phyloP scores from a whole-genome alignment of 2,888 invertebrate genomes.

The Dexiosoma caninum region DNA sequence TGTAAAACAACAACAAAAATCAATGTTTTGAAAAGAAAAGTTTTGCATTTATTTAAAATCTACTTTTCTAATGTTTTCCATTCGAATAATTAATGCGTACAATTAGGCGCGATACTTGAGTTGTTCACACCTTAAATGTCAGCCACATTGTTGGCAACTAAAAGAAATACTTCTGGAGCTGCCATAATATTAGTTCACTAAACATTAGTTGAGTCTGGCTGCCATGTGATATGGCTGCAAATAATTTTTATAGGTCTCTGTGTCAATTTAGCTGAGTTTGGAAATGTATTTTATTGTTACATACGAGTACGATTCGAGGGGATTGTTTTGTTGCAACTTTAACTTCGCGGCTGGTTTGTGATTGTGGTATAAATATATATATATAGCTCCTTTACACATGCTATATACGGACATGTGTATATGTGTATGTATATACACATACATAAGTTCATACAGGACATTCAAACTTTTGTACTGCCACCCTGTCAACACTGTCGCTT shows the following conservation, averaged over 20 bases:
- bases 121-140: not conserved
- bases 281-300: not conserved
- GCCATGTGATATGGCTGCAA: constrained; percentile 36
- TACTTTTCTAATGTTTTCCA: not conserved
- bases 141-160: not conserved
- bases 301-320: not conserved
- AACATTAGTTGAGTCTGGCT: not conserved
- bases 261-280: constrained; percentile 23
- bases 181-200: not conserved
- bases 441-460: no score
- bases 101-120: not conserved
- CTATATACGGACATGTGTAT: not conserved
- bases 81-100: constrained; percentile 9
- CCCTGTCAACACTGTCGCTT: not conserved
- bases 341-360: not conserved
- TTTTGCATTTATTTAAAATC: constrained; percentile 3
- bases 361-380: not conserved
- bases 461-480: not conserved
- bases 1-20: not conserved
- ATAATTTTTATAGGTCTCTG: constrained; percentile 45
- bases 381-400: not conserved
- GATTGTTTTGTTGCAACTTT: not conserved
- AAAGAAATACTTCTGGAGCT: not conserved
- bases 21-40: not conserved
- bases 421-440: not conserved